These are phyloP conservation scores for Fukomys damarensis DNA, from an alignment of 2,113 vertebrate genomes.

Conservation along the genomic window DNA sequence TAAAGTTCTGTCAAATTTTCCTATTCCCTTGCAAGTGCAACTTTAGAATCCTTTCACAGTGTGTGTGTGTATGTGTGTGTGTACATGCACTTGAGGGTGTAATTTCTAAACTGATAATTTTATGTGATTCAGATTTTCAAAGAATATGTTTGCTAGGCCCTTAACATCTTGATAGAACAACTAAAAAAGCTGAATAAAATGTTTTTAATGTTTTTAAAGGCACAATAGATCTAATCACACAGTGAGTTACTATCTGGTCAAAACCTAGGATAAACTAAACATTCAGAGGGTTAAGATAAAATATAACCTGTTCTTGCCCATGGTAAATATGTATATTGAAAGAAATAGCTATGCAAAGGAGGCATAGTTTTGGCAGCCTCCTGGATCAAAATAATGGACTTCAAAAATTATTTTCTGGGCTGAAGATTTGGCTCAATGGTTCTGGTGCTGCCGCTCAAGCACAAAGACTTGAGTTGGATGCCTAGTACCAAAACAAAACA, in stretches of 20 bases:
- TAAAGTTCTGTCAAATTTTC: conserved; percentile 52
- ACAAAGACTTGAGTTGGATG: no score
- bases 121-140: not conserved
- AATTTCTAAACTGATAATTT: conserved; percentile 33
- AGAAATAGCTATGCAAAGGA: conserved; percentile 21
- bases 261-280: conserved; percentile 18
- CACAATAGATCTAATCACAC: not conserved
- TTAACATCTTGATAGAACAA: not conserved
- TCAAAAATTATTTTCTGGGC: conserved; percentile 8
- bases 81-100: not conserved
- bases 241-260: not conserved
- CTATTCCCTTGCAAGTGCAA: not conserved
- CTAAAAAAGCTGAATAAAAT: not conserved
- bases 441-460: no score
- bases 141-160: not conserved
- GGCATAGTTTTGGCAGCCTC: not conserved
- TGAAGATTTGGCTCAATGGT: no score
- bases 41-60: conserved; percentile 17
- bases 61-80: not conserved
- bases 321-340: not conserved
- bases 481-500: no score
- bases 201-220: not conserved
- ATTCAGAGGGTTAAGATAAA: not conserved
- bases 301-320: conserved; percentile 12
- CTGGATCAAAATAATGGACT: not conserved